Percentiles rank a stretch among this genome's conserved stretches.
Conservation (phyloP, 2,888 invertebrate genomes). For the Archaeoteleia sp. region DNA sequence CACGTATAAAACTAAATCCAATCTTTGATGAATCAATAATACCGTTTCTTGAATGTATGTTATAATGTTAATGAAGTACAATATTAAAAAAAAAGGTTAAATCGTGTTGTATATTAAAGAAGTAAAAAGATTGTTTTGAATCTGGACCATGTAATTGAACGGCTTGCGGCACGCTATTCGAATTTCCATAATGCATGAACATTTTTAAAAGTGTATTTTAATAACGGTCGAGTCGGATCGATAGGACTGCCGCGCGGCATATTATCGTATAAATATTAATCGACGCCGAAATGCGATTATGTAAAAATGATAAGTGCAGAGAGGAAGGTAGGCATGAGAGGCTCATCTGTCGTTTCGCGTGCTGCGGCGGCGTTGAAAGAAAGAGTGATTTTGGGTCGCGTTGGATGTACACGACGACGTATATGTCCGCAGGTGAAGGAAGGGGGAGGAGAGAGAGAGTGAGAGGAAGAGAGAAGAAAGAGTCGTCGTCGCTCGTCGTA, state of each 20-base stretch:
- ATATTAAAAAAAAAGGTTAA: too few relatives aligned
- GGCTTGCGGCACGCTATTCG: slow-evolving; percentile 28
- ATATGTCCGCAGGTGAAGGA: slow-evolving; percentile 46
- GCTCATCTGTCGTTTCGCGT: slow-evolving; percentile 44
- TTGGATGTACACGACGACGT: slow-evolving; percentile 20
- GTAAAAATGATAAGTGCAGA: slow-evolving; percentile 63
- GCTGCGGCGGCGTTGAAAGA: slow-evolving; percentile 46
- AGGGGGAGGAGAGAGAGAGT: slow-evolving; percentile 32
- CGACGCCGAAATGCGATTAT: slow-evolving; percentile 64
- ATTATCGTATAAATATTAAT: slow-evolving; percentile 65
- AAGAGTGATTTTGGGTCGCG: slow-evolving; percentile 52
- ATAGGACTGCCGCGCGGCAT: too few relatives aligned
- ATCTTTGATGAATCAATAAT: too few relatives aligned
- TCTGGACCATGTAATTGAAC: slow-evolving; percentile 33
- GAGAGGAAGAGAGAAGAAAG: slow-evolving; percentile 38
- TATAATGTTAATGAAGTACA: too few relatives aligned
- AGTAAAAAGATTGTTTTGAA: too few relatives aligned
- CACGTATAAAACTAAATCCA: too few relatives aligned
- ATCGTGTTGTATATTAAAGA: too few relatives aligned
- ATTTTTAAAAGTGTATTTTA: slow-evolving; percentile 56
- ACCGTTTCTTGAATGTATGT: too few relatives aligned
- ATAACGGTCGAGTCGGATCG: slow-evolving; percentile 46
- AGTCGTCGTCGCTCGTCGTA: slow-evolving; percentile 46
- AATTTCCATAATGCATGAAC: slow-evolving; percentile 61
- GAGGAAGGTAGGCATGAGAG: slow-evolving; percentile 44